phyloP scores from a whole-genome alignment of 2,113 vertebrate genomes.

The Nesospiza acunhae region DNA sequence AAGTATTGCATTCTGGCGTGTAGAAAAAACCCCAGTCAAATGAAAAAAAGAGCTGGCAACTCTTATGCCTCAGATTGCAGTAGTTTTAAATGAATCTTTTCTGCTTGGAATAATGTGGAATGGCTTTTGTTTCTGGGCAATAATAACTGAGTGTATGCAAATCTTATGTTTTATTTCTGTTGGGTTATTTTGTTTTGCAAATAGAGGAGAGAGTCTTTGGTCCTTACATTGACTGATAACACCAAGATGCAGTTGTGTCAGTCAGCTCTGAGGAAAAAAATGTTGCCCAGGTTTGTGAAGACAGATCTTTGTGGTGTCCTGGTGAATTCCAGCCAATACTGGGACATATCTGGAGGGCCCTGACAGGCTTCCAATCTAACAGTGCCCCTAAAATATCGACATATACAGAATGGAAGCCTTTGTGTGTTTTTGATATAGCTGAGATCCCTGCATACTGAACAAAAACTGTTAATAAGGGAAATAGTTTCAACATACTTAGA shows the following conservation, averaged over 20 bases:
- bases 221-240: background rate
- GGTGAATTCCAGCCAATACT: background rate
- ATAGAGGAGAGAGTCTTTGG: background rate
- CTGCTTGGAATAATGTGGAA: background rate
- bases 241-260: background rate
- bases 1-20: background rate
- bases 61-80: background rate
- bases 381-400: background rate
- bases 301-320: background rate
- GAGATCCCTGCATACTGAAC: slow-evolving; percentile 18
- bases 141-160: background rate
- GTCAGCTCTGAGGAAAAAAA: background rate
- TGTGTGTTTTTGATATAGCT: background rate
- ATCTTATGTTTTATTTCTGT: background rate
- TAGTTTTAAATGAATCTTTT: background rate
- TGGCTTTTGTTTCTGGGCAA: background rate
- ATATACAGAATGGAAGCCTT: background rate
- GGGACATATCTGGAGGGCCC: background rate
- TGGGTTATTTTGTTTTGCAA: background rate
- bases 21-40: background rate
- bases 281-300: background rate
- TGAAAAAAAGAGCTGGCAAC: background rate
- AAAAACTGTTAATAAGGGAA: slow-evolving; percentile 12
- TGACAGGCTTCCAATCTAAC: background rate
- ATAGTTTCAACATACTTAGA: background rate